phyloP scores from a whole-genome alignment of 2,888 invertebrate species.

The Lochmaea crataegi region DNA sequence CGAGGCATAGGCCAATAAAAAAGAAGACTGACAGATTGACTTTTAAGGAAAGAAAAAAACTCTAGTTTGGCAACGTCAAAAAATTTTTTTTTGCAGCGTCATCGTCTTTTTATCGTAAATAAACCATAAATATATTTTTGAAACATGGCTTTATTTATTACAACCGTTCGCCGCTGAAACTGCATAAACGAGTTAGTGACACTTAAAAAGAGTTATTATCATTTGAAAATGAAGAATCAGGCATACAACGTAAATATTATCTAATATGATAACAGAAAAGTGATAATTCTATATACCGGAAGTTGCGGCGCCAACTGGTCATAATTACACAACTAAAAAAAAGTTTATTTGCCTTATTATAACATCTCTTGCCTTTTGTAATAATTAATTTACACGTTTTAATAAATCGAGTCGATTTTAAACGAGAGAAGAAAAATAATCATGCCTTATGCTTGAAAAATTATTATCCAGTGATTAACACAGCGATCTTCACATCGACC shows the following conservation, averaged over 20 bases:
- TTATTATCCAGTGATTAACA: too few species aligned
- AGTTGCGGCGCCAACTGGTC: constrained; percentile 40
- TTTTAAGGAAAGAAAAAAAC: too few species aligned
- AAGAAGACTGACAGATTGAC: too few species aligned
- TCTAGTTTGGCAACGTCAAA: too few species aligned
- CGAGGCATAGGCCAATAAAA: too few species aligned
- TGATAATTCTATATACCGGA: constrained; percentile 43
- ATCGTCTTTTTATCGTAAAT: too few species aligned
- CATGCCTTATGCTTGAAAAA: too few species aligned
- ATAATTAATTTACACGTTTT: not conserved
- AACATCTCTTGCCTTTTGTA: not conserved
- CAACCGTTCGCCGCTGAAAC: not conserved
- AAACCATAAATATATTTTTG: too few species aligned
- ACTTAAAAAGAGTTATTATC: constrained; percentile 2
- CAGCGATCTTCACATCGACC: too few species aligned
- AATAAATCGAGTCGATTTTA: not conserved
- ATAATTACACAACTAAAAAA: constrained; percentile 9
- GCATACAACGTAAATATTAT: constrained; percentile 41
- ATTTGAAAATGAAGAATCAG: constrained; percentile 22
- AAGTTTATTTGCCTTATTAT: not conserved
- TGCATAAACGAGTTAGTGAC: constrained; percentile 1
- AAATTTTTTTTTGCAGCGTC: too few species aligned
- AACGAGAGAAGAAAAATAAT: too few species aligned
- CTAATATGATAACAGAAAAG: constrained; percentile 38
- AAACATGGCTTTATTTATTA: not conserved